These are phyloP conservation scores for Myrmecophaga tridactyla DNA, from an alignment of 2,113 vertebrate species.

Conservation along the genomic window DNA sequence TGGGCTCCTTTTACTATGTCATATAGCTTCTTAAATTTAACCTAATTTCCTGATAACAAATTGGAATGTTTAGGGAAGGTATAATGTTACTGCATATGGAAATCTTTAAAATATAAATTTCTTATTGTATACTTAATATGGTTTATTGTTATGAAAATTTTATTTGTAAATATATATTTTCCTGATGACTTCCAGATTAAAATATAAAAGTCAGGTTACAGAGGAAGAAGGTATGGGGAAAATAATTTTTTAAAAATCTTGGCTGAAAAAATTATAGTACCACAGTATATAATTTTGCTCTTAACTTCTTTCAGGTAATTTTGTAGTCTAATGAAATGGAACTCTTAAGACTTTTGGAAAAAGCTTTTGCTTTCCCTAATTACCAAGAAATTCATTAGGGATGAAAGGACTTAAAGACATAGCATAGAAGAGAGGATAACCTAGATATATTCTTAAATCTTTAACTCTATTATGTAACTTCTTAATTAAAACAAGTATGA, in stretches of 20 bases:
- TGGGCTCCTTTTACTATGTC: not conserved
- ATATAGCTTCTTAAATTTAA: not conserved
- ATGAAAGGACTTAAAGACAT: not conserved
- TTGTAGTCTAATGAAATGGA: not conserved
- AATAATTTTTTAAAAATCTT: not conserved
- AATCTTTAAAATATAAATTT: not conserved
- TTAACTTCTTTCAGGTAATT: not conserved
- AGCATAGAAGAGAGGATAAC: not conserved
- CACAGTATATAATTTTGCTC: not conserved
- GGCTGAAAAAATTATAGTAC: not conserved
- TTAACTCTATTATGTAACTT: not conserved
- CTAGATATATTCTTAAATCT: not conserved
- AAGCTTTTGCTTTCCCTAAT: not conserved
- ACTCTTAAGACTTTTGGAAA: not conserved
- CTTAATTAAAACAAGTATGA: not conserved
- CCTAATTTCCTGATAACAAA: not conserved
- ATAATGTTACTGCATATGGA: not conserved
- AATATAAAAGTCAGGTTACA: not conserved
- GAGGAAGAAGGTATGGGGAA: not conserved
- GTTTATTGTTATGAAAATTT: not conserved
- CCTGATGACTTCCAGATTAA: not conserved
- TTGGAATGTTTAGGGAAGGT: not conserved
- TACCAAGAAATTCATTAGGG: not conserved
- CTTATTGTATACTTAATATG: not conserved
- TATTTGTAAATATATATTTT: not conserved